phyloP scores from a whole-genome alignment of 2,797 vertebrate genomes.

The Hyperoplus lanceolatus region DNA sequence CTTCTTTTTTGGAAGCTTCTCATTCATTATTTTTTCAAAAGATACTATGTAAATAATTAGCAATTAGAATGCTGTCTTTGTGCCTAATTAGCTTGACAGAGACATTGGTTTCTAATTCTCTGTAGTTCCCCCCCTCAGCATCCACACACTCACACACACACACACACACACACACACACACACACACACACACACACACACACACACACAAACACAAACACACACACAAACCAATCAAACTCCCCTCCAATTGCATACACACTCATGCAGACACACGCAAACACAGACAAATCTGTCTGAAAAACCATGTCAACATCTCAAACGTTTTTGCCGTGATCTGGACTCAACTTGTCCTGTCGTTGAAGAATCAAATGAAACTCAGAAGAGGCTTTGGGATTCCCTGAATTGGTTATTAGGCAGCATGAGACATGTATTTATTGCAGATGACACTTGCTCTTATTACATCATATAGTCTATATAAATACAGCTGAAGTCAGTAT shows the following conservation, averaged over 20 bases:
- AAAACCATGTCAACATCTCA: constrained; percentile 70
- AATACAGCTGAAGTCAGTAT: background rate
- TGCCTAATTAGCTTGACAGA: constrained; percentile 83
- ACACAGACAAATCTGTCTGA: constrained; percentile 37
- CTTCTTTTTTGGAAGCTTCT: constrained; percentile 36
- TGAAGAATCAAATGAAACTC: constrained; percentile 42
- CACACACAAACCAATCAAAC: constrained; percentile 33
- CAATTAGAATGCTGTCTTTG: constrained; percentile 84
- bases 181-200: constrained; percentile 36
- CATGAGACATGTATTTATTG: background rate
- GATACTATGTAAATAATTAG: constrained; percentile 80
- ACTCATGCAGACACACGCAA: constrained; percentile 7
- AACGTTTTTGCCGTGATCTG: constrained; percentile 44
- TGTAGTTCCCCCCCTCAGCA: constrained; percentile 32
- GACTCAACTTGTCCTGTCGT: constrained; percentile 51
- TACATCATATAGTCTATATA: background rate
- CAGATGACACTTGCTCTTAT: background rate
- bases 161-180: constrained; percentile 35
- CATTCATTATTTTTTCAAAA: constrained; percentile 78
- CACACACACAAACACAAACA: constrained; percentile 34
- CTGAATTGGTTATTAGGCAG: constrained; percentile 32
- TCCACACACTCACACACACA: constrained; percentile 36
- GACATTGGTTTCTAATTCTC: constrained; percentile 71
- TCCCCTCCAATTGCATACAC: constrained; percentile 21
- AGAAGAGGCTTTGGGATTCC: constrained; percentile 28